Conservation (phyloP, 2,113 vertebrate genomes). For the Chaetodon auriga region DNA sequence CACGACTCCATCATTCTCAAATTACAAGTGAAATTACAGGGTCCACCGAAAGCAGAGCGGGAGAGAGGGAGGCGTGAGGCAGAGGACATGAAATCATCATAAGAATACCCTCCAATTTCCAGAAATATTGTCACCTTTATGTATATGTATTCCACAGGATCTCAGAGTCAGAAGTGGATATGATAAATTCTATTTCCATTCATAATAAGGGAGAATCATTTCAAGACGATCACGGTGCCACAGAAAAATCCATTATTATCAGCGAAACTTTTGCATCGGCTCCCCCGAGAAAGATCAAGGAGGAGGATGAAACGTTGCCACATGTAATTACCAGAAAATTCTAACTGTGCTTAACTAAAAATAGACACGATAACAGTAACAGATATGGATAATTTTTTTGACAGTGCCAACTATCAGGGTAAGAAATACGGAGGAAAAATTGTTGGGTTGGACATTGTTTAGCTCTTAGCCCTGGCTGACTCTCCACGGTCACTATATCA, state of each 20-base stretch:
- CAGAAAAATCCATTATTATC: constrained; percentile 62
- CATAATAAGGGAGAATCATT: constrained; percentile 52
- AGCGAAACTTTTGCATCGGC: constrained; percentile 59
- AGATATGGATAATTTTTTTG: constrained; percentile 75
- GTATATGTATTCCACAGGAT: constrained; percentile 40
- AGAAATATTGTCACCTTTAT: constrained; percentile 51
- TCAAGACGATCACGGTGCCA: constrained; percentile 4
- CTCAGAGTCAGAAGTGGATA: not conserved
- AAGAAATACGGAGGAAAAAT: constrained; percentile 32
- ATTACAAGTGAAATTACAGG: constrained; percentile 75
- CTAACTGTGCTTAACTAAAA: constrained; percentile 57
- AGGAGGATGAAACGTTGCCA: constrained; percentile 56
- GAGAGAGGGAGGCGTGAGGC: constrained; percentile 35
- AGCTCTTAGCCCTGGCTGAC: constrained; percentile 47
- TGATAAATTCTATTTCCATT: constrained; percentile 63
- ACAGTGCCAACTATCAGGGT: constrained; percentile 58
- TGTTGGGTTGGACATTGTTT: constrained; percentile 60
- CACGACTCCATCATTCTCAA: constrained; percentile 70
- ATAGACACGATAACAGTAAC: constrained; percentile 57
- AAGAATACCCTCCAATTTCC: constrained; percentile 57
- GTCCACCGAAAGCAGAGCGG: constrained; percentile 11
- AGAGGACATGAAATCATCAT: constrained; percentile 53
- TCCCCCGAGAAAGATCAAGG: constrained; percentile 42
- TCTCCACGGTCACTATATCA: constrained; percentile 65
- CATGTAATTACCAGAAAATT: constrained; percentile 70